A percentile compares a stretch with the other conserved stretches of the same genome.
These are phyloP conservation scores for Aptenodytes patagonicus DNA, from an alignment of 2,113 vertebrate genomes.

Conservation along the genomic window DNA sequence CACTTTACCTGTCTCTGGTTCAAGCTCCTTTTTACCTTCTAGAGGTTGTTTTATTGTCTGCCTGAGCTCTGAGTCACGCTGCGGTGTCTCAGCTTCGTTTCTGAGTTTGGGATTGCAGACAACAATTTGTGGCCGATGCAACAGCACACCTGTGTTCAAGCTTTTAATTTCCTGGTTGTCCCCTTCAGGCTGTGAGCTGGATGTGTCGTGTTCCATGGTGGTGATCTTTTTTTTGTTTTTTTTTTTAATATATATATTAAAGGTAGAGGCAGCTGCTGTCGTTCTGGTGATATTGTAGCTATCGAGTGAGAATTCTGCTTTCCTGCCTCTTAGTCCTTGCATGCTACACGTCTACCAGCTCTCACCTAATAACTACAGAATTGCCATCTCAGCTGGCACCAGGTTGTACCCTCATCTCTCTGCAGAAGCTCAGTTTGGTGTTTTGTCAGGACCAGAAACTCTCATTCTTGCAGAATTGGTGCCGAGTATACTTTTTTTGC, in stretches of 20 bases:
- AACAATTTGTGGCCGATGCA: not conserved
- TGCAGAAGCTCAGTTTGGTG: not conserved
- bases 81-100: not conserved
- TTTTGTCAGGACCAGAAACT: not conserved
- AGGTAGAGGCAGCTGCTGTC: not conserved
- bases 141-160: too few relatives aligned
- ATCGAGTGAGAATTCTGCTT: not conserved
- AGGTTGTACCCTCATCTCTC: not conserved
- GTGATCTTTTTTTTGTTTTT: too few relatives aligned
- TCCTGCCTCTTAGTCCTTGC: not conserved
- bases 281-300: not conserved
- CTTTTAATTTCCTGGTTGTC: not conserved
- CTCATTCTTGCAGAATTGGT: not conserved
- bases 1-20: not conserved
- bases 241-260: too few relatives aligned
- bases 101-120: rapidly evolving
- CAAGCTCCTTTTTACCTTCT: not conserved
- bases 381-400: not conserved
- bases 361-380: not conserved
- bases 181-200: not conserved
- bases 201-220: not conserved
- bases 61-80: not conserved
- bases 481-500: not conserved
- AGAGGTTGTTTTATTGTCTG: not conserved
- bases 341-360: too few relatives aligned